These are phyloP conservation scores for Cantharis rustica DNA, from an alignment of 2,888 invertebrate species.

Conservation along the genomic window DNA sequence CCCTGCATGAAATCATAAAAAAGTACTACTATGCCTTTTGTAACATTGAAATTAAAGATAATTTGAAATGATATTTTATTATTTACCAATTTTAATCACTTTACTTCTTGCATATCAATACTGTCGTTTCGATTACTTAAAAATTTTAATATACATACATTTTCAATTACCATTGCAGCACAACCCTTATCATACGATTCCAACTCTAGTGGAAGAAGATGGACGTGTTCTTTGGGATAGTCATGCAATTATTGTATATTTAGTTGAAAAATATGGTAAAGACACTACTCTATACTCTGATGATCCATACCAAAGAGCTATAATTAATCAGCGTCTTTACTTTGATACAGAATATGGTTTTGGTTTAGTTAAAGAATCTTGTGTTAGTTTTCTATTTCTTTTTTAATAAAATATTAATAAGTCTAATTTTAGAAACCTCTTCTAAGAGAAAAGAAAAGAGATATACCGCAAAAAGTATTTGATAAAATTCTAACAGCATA, in stretches of 20 bases:
- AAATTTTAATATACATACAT: no score
- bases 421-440: conserved; percentile 35
- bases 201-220: conserved; percentile 59
- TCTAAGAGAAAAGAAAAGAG: conserved; percentile 6
- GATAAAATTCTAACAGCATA: conserved; percentile 52
- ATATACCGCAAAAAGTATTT: conserved; percentile 14
- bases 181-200: conserved; percentile 61
- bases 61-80: no score
- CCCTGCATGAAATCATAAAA: no score
- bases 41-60: no score
- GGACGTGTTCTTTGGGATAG: conserved; percentile 65
- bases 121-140: no score
- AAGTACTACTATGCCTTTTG: no score
- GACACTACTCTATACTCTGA: conserved; percentile 60
- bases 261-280: conserved; percentile 62
- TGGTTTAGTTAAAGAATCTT: conserved; percentile 57
- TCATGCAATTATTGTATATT: conserved; percentile 66
- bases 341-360: conserved; percentile 59
- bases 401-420: conserved; percentile 41
- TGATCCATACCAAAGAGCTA: conserved; percentile 56
- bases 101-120: no score
- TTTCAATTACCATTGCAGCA: neutral
- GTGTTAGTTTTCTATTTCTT: conserved; percentile 51
- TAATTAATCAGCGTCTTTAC: conserved; percentile 59
- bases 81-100: no score